Percentiles rank a stretch among this genome's conserved stretches.
Evolutionary conservation across 2,113 vertebrate species (phyloP).

Genomic region (Anser cygnoides): DNA sequence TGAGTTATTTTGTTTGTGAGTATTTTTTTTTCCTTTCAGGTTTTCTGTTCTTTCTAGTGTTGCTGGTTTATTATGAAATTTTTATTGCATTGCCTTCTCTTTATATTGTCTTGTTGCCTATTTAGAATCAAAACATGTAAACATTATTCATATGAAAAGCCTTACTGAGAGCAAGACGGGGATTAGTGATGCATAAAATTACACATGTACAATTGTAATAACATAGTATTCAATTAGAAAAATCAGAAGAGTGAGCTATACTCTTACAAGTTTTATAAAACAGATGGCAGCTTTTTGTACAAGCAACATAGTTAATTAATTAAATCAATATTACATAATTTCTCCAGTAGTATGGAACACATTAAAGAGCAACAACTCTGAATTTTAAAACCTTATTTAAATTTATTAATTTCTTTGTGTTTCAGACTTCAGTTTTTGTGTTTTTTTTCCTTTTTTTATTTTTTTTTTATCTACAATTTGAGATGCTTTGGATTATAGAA

Average conservation of each 20-base stretch:
- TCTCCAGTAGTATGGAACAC: neutral
- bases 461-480: neutral
- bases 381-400: neutral
- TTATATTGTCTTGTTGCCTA: neutral
- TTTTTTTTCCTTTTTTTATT: neutral
- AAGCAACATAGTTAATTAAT: neutral
- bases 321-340: neutral
- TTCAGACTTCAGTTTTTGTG: neutral
- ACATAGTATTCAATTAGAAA: constrained; percentile 1
- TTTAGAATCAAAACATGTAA: neutral
- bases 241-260: neutral
- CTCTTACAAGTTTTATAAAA: constrained; percentile 19
- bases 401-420: neutral
- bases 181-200: constrained; percentile 18
- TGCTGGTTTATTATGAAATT: neutral
- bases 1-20: too few species aligned
- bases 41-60: neutral
- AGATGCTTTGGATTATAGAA: neutral
- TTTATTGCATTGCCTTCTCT: neutral
- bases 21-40: neutral
- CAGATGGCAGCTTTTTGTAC: neutral
- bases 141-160: neutral
- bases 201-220: neutral
- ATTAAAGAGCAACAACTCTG: neutral
- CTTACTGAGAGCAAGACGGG: neutral